Percentiles rank a stretch among this genome's conserved stretches.
Evolutionary conservation across 1,140 invertebrate genomes (phyloP).

Genomic region (Aphis craccivora): DNA sequence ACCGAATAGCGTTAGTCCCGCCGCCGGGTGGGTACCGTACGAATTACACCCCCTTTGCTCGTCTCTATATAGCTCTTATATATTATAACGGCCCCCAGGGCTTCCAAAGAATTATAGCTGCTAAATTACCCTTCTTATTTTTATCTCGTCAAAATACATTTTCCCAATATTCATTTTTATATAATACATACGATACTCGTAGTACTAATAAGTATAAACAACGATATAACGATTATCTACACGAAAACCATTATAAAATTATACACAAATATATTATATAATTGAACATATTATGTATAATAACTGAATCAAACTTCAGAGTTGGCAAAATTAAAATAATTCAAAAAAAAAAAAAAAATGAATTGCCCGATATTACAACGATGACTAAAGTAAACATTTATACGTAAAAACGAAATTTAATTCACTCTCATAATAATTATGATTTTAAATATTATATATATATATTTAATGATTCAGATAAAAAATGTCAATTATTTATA

Average conservation of each 20-base stretch:
- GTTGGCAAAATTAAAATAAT: neutral
- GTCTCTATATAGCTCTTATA: neutral
- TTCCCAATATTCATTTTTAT: too few relatives aligned
- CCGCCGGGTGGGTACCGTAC: conserved; percentile 47
- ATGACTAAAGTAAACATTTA: neutral
- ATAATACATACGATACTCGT: neutral
- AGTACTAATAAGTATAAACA: neutral
- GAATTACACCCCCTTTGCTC: conserved; percentile 34
- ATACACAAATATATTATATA: neutral
- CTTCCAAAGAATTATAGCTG: conserved; percentile 14
- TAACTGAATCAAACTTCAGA: neutral
- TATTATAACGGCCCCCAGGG: conserved; percentile 4
- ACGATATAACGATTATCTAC: neutral
- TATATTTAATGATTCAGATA: neutral
- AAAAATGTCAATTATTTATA: neutral
- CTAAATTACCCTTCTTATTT: conserved; percentile 11
- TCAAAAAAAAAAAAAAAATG: neutral
- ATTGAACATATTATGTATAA: neutral
- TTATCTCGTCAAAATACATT: neutral
- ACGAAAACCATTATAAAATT: neutral
- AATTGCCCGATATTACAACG: neutral
- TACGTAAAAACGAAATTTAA: neutral
- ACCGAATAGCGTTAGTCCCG: conserved; percentile 50
- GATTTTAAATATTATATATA: too few relatives aligned
- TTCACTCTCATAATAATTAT: neutral